phyloP scores from a whole-genome alignment of 2,797 vertebrate species.

The Hoplostethus atlanticus region DNA sequence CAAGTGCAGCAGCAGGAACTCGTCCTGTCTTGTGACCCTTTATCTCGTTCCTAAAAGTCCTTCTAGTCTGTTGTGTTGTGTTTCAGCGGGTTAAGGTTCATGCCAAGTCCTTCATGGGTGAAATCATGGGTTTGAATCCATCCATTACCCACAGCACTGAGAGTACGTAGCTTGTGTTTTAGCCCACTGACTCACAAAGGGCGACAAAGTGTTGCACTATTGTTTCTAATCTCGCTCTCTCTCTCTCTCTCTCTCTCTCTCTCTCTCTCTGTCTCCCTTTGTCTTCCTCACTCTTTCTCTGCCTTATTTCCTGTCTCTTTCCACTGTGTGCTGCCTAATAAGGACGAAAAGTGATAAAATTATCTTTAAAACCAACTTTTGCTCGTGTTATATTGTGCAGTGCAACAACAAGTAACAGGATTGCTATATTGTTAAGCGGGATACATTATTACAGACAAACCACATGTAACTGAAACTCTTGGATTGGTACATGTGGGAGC shows the following conservation, averaged over 20 bases:
- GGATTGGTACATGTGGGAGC: too few relatives aligned
- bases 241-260: background rate
- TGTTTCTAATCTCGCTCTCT: background rate
- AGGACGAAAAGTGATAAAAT: background rate
- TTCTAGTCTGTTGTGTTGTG: conserved; percentile 21
- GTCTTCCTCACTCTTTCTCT: background rate
- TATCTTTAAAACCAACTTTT: too few relatives aligned
- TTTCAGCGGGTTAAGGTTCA: conserved; percentile 11
- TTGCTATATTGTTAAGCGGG: too few relatives aligned
- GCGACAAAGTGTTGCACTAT: background rate
- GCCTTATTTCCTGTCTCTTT: too few relatives aligned
- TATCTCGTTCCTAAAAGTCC: conserved; percentile 20
- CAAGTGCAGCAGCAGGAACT: conserved; percentile 35
- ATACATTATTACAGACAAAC: too few relatives aligned
- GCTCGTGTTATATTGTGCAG: too few relatives aligned
- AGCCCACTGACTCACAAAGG: conserved; percentile 4
- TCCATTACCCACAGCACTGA: background rate
- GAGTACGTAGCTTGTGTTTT: conserved; percentile 13
- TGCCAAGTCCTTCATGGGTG: too few relatives aligned
- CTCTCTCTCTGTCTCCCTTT: background rate
- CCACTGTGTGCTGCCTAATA: background rate
- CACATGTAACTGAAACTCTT: too few relatives aligned
- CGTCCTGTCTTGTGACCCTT: background rate
- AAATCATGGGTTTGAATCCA: conserved; percentile 22
- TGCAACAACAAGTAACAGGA: too few relatives aligned